Conservation (phyloP, 1,140 invertebrate genomes). For the Atta texana region DNA sequence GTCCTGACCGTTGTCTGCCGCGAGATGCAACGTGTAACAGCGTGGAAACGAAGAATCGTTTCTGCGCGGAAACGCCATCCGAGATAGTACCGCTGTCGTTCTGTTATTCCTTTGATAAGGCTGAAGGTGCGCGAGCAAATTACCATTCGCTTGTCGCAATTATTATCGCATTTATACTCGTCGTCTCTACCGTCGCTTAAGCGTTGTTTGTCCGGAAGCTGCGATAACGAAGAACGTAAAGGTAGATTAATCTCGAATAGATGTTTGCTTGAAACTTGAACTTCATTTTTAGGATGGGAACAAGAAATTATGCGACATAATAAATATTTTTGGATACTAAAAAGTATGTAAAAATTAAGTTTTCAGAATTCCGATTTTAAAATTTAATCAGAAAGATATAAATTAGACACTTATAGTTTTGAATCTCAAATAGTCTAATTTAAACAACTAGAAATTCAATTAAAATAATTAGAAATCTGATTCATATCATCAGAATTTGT, state of each 20-base stretch:
- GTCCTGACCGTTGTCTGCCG: slow-evolving; percentile 45
- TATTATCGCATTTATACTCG: slow-evolving; percentile 40
- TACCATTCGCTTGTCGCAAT: slow-evolving; percentile 26
- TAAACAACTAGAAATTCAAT: too few relatives aligned
- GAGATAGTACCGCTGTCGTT: slow-evolving; percentile 30
- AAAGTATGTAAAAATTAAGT: not conserved
- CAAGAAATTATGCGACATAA: not conserved
- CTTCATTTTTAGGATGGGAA: not conserved
- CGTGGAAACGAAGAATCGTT: slow-evolving; percentile 63
- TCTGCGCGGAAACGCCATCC: slow-evolving; percentile 53
- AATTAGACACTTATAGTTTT: too few relatives aligned
- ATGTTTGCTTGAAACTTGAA: slow-evolving; percentile 11
- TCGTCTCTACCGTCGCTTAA: not conserved
- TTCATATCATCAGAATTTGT: too few relatives aligned
- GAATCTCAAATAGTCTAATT: too few relatives aligned
- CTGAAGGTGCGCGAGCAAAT: slow-evolving; percentile 31
- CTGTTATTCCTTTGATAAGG: slow-evolving; percentile 44
- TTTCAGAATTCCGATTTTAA: too few relatives aligned
- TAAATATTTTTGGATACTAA: not conserved
- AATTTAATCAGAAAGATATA: too few relatives aligned
- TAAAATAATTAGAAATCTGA: too few relatives aligned
- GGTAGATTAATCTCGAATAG: slow-evolving; percentile 26
- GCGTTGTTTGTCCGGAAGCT: slow-evolving; percentile 19
- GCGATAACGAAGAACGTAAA: slow-evolving; percentile 11
- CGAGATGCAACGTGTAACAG: slow-evolving; percentile 55